A percentile compares a stretch with the other conserved stretches of the same genome.
These are phyloP conservation scores for Rhodinocichla rosea DNA, from an alignment of 2,113 vertebrate species.

Conservation along the genomic window DNA sequence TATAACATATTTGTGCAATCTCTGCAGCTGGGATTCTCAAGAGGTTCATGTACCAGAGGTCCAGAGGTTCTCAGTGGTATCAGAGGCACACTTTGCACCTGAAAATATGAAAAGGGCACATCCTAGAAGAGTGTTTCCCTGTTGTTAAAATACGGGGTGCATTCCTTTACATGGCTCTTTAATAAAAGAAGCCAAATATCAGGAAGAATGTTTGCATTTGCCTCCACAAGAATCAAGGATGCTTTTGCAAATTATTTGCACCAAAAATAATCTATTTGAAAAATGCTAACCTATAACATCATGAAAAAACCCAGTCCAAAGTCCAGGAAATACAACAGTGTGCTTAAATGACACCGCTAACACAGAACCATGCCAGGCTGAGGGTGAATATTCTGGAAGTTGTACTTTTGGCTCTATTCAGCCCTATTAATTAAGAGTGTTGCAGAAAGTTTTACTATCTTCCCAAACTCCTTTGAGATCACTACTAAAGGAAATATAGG, in stretches of 20 bases:
- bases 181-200: background rate
- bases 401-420: background rate
- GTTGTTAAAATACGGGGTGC: background rate
- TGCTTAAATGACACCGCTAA: background rate
- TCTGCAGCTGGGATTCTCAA: background rate
- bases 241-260: background rate
- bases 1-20: background rate
- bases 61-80: background rate
- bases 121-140: background rate
- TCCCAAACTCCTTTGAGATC: background rate
- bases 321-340: background rate
- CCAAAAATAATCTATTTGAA: background rate
- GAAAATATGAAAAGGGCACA: background rate
- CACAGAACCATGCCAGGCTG: background rate
- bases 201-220: background rate
- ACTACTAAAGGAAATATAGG: background rate
- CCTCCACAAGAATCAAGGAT: background rate
- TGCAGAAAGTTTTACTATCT: background rate
- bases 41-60: background rate
- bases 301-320: background rate
- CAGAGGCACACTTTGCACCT: background rate
- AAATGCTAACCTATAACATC: background rate
- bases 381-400: background rate
- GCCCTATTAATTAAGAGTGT: background rate
- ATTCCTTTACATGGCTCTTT: background rate